Percentiles rank a stretch among this genome's conserved stretches.
phyloP scores from a whole-genome alignment of 2,113 vertebrate genomes.

The Eudorcas thomsonii region DNA sequence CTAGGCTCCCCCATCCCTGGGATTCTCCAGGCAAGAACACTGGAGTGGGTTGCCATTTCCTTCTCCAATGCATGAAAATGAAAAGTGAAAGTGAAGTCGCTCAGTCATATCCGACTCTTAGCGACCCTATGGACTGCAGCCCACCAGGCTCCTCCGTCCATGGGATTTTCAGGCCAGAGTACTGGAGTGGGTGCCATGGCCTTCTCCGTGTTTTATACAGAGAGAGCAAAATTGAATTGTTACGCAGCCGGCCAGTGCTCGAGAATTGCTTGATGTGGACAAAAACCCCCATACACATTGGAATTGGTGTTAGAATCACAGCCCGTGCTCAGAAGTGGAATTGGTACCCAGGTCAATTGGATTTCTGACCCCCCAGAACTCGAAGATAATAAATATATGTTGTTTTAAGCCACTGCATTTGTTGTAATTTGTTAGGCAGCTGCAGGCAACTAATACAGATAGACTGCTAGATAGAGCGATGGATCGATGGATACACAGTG shows the following conservation, averaged over 20 bases:
- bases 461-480: fast-evolving
- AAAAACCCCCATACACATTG: neutral
- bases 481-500: neutral
- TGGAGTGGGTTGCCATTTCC: too few species aligned
- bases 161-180: too few species aligned
- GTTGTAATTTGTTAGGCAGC: neutral
- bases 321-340: neutral
- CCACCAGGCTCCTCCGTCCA: too few species aligned
- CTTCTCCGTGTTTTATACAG: neutral
- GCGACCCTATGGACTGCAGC: too few species aligned
- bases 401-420: neutral
- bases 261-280: neutral
- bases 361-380: neutral
- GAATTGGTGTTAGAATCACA: neutral
- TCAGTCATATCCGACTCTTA: too few species aligned
- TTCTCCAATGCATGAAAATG: too few species aligned
- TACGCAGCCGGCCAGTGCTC: neutral
- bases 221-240: neutral
- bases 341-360: neutral
- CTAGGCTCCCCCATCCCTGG: too few species aligned
- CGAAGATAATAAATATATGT: neutral
- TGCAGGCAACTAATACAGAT: fast-evolving
- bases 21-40: too few species aligned
- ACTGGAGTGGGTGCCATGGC: too few species aligned
- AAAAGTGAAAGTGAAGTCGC: too few species aligned